Percentiles rank a stretch among this genome's conserved stretches.
phyloP scores from a whole-genome alignment of 1,140 invertebrate species.

The Saxidomus purpurata region DNA sequence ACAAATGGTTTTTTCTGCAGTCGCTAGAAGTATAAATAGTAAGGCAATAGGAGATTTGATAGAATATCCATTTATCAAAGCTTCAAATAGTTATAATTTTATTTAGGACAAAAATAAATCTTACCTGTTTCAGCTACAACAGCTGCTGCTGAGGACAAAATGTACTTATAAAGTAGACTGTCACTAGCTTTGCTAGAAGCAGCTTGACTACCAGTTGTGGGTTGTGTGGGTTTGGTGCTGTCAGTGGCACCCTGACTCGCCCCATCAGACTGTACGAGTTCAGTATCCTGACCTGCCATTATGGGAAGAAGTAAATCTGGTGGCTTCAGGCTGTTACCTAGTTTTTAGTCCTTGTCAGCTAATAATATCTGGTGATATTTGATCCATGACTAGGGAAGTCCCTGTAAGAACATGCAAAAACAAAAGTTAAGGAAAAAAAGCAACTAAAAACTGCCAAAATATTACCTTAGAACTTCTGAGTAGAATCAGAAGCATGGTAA shows the following conservation, averaged over 20 bases:
- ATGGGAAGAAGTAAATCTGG: not conserved
- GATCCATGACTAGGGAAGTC: not conserved
- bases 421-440: not conserved
- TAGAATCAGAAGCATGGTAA: too few relatives aligned
- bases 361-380: not conserved
- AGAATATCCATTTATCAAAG: too few relatives aligned
- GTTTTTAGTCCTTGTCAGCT: conserved; percentile 10
- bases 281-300: not conserved
- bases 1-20: too few relatives aligned
- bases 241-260: not conserved
- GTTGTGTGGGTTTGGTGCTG: not conserved
- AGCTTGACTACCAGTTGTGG: not conserved
- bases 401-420: too few relatives aligned
- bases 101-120: too few relatives aligned
- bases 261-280: not conserved
- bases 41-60: too few relatives aligned
- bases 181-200: not conserved
- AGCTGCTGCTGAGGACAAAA: conserved; percentile 72
- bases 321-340: not conserved
- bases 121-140: conserved; percentile 78
- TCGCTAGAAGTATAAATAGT: too few relatives aligned
- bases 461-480: too few relatives aligned
- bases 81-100: too few relatives aligned
- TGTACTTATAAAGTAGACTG: conserved; percentile 68
- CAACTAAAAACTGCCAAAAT: too few relatives aligned